Base-by-base conservation (phyloP, 2,888 invertebrate genomes). In the Chydorus sphaericus region DNA sequence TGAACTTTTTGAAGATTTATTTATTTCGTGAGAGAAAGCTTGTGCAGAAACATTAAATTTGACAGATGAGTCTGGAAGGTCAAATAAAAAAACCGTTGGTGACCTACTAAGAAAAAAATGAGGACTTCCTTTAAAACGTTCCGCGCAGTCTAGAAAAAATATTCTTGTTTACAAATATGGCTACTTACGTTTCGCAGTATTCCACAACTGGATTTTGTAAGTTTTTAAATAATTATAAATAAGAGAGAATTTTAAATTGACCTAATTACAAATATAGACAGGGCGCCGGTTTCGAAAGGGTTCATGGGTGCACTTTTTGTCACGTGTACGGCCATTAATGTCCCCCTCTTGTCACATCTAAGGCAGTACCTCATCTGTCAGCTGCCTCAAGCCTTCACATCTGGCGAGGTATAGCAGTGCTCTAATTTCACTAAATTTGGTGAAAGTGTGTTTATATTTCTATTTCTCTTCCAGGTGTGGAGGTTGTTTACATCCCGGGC, bases 231-330 rank as follows among this genome's bases (percentile, higher is more conserved):
- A 20, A 53, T 56, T 23, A 20, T 23, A 29, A 50, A 30, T 20
- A 26, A 33, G 14, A 49, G 18, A 20, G 20, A 23, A 33, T 39
- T 52, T 53, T 39, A 38, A 50, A 26, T 28, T 31, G 44, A 56
- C 10, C 31, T 50, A 52, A 56, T 59, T 61, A 48, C 38, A 48
- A 54, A 66, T 68, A 48, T 65, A 73, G 73, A 71, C 63, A 70
- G 70, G 64, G 69, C 72, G 14, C 73, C 73, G 49, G 72, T 73
- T 44, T 71, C 70, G 55, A 73, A 73, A 63, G 69, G 71, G 33
- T 62, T 74, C 23, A 66, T 74, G 60, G 70, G 71, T 14, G 66
- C 68, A 18, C 68, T 71, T 62, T 66, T 73, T 55, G 62, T 73
- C 11, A 70, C 73, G 23, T 72, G 72, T 55, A 68, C 73, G 49